These are phyloP conservation scores for Isoperla grammatica DNA, from an alignment of 2,888 invertebrate species.

Conservation along the genomic window DNA sequence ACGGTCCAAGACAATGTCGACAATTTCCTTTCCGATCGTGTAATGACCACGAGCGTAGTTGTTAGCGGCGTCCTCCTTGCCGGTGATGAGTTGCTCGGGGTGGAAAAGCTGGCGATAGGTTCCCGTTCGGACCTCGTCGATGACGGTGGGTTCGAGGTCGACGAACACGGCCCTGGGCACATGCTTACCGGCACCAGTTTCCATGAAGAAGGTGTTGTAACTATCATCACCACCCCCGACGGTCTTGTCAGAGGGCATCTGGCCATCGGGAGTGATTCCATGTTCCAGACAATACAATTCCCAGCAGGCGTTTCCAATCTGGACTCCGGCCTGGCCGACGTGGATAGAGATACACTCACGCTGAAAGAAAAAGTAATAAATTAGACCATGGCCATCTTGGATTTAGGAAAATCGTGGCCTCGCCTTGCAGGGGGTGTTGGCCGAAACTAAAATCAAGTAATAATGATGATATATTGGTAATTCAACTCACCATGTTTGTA, in stretches of 20 bases:
- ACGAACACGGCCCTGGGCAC: constrained; percentile 55
- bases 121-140: constrained; percentile 75
- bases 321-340: constrained; percentile 45
- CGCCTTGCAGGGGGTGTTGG: too few relatives aligned
- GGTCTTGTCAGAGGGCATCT: constrained; percentile 52
- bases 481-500: too few relatives aligned
- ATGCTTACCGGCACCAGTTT: constrained; percentile 56
- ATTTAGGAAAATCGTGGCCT: too few relatives aligned
- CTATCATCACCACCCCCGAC: constrained; percentile 50
- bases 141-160: constrained; percentile 55
- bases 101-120: constrained; percentile 68
- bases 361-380: constrained; percentile 35
- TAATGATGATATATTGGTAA: too few relatives aligned
- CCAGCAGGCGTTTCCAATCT: constrained; percentile 42
- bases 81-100: constrained; percentile 23
- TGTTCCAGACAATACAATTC: constrained; percentile 42
- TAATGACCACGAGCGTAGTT: constrained; percentile 74
- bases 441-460: too few relatives aligned
- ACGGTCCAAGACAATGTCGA: constrained; percentile 82
- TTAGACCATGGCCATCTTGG: neutral
- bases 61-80: constrained; percentile 26
- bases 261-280: constrained; percentile 47
- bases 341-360: constrained; percentile 46
- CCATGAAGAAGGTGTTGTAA: constrained; percentile 49
- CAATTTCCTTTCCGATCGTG: constrained; percentile 93